phyloP scores from a whole-genome alignment of 64 coral and sea anemone genomes.

The Actinia tenebrosa region DNA sequence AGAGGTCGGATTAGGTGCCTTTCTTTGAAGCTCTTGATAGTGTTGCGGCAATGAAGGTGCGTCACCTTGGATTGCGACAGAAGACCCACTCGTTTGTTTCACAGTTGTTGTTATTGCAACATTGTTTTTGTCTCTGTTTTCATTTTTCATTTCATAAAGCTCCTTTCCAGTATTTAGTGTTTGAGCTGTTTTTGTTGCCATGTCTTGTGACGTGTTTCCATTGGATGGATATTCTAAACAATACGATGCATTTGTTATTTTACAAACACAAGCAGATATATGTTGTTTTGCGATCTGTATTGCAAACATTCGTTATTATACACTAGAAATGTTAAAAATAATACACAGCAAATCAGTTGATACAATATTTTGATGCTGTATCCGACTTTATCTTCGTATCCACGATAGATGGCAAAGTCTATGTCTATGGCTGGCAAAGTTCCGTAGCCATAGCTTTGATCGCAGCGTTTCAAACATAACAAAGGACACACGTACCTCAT shows the following conservation, averaged over 20 bases:
- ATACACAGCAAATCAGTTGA: too few species aligned
- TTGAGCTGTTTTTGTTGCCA: neutral
- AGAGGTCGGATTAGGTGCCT: neutral
- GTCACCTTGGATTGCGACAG: neutral
- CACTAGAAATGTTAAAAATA: too few species aligned
- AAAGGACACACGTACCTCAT: neutral
- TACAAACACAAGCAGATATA: neutral
- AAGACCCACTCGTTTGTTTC: neutral
- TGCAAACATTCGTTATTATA: too few species aligned
- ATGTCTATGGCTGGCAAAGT: too few species aligned
- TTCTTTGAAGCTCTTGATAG: neutral
- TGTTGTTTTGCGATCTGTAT: too few species aligned
- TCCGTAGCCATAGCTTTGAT: too few species aligned
- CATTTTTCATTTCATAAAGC: neutral
- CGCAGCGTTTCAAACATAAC: too few species aligned
- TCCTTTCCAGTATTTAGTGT: neutral
- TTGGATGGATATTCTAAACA: neutral
- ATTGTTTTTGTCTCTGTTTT: neutral
- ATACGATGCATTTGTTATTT: neutral
- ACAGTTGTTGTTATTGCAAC: neutral
- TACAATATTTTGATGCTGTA: too few species aligned
- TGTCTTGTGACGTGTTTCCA: neutral
- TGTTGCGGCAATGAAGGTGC: neutral
- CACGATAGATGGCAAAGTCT: too few species aligned
- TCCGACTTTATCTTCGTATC: neutral